Evolutionary conservation across 2,888 invertebrate species (phyloP).

Genomic region (Aspidapion aeneum): DNA sequence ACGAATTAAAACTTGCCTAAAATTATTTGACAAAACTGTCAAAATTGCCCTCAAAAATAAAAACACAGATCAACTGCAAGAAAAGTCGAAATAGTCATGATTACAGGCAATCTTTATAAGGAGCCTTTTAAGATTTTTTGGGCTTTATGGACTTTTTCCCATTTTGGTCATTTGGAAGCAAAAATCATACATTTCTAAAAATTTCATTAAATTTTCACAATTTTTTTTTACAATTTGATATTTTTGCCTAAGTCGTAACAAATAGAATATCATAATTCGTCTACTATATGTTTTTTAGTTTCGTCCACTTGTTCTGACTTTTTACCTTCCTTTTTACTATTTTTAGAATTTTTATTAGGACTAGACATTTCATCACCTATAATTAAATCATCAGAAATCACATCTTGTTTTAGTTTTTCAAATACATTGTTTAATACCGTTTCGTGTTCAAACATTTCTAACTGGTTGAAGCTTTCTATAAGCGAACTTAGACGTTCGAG

Average conservation of each 20-base stretch:
- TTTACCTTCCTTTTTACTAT: constrained; percentile 16
- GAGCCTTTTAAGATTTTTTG: too few relatives aligned
- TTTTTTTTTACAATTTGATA: not conserved
- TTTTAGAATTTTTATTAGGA: constrained; percentile 12
- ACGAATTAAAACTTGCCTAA: not conserved
- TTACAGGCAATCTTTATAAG: too few relatives aligned
- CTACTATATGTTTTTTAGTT: constrained; percentile 10
- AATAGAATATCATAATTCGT: constrained; percentile 21
- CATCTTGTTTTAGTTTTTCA: constrained; percentile 22
- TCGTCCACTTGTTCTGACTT: constrained; percentile 16
- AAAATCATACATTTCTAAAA: not conserved
- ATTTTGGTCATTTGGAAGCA: not conserved
- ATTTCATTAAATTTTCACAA: not conserved
- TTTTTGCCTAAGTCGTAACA: not conserved
- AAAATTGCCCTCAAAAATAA: not conserved
- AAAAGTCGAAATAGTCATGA: too few relatives aligned
- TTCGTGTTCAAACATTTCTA: constrained; percentile 25
- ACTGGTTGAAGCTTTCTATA: constrained; percentile 30
- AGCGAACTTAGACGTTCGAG: constrained; percentile 29
- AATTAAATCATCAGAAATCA: constrained; percentile 28
- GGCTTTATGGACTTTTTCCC: not conserved
- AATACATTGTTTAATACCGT: constrained; percentile 26
- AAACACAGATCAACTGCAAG: too few relatives aligned
- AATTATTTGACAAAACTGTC: too few relatives aligned
- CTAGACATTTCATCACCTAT: constrained; percentile 23